Evolutionary conservation across 1,140 invertebrate species (phyloP).

Genomic region (Lepidotrigona ventralis): DNA sequence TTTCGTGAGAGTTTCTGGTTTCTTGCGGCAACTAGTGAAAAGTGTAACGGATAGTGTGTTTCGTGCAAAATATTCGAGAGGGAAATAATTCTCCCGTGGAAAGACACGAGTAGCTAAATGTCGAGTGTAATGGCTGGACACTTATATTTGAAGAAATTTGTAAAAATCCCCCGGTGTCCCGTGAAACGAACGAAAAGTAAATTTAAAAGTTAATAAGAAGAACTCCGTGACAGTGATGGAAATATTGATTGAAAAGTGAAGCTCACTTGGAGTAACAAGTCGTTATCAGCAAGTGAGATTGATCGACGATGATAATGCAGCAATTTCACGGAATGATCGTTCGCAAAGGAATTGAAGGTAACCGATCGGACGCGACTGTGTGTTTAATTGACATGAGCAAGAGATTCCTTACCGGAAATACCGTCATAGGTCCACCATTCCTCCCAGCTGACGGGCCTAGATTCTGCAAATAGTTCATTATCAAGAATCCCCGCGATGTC

Average conservation of each 20-base stretch:
- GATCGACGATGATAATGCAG: not conserved
- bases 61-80: not conserved
- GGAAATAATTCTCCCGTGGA: not conserved
- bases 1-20: not conserved
- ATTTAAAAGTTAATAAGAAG: not conserved
- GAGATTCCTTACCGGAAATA: slow-evolving; percentile 88
- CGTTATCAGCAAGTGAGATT: too few species aligned
- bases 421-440: slow-evolving; percentile 97
- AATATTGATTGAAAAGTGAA: too few species aligned
- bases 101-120: not conserved
- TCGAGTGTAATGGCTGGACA: too few species aligned
- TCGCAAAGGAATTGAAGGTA: too few species aligned
- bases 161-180: not conserved
- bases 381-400: not conserved
- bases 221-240: too few species aligned
- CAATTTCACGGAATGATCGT: not conserved
- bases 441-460: slow-evolving; percentile 89
- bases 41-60: not conserved
- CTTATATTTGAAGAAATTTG: not conserved
- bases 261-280: too few species aligned
- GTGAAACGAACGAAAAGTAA: not conserved
- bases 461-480: slow-evolving; percentile 71
- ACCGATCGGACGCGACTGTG: not conserved
- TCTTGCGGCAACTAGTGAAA: not conserved
- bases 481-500: slow-evolving; percentile 51